Percentiles rank a stretch among this genome's conserved stretches.
phyloP scores from a whole-genome alignment of 35 echinoderm and acorn worm genomes.

The Heliocidaris erythrogramma region DNA sequence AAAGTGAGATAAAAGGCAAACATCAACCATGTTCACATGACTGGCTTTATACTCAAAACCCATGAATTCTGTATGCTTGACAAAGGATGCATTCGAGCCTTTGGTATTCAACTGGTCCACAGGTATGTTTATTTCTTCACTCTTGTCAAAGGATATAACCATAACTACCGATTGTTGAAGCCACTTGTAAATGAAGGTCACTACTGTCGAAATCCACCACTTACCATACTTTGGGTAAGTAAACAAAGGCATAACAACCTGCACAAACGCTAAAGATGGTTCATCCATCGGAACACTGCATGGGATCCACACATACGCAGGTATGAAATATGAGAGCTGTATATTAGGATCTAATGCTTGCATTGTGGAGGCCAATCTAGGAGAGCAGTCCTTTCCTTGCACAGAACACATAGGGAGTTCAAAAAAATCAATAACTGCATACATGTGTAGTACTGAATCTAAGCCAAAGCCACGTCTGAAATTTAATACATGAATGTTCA shows the following conservation, averaged over 20 bases:
- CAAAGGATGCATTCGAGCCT: not conserved
- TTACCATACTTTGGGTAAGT: not conserved
- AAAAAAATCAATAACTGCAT: not conserved
- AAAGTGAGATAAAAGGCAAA: not conserved
- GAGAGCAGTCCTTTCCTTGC: not conserved
- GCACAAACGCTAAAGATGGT: not conserved
- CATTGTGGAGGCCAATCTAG: not conserved
- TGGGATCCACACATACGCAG: not conserved
- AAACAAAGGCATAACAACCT: constrained; percentile 1
- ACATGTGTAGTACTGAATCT: not conserved
- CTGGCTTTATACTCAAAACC: not conserved
- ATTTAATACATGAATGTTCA: not conserved
- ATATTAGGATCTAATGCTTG: not conserved
- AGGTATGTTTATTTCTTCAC: not conserved
- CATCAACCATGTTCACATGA: no score
- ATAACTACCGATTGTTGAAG: not conserved
- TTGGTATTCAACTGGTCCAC: not conserved
- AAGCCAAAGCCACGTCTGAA: not conserved
- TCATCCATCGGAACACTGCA: not conserved
- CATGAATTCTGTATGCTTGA: not conserved
- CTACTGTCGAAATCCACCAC: not conserved
- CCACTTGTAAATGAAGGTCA: not conserved
- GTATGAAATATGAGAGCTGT: not conserved
- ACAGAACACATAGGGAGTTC: not conserved
- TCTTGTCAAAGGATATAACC: not conserved